These are phyloP conservation scores for Pyralis farinalis DNA, from an alignment of 2,888 invertebrate genomes.

Conservation along the genomic window DNA sequence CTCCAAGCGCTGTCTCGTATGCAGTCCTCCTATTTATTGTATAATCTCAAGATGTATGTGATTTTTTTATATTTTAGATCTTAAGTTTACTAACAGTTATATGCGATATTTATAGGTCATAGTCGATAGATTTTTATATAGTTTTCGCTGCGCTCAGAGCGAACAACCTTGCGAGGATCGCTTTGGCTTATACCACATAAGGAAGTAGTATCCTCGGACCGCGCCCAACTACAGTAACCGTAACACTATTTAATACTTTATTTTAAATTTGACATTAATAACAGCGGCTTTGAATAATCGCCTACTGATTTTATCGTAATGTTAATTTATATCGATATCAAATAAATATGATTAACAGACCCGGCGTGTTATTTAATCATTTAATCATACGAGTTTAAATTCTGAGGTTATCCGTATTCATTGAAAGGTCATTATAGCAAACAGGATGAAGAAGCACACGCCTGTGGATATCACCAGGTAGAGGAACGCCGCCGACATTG, in stretches of 20 bases:
- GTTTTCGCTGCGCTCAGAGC: conserved; percentile 11
- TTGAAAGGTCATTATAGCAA: conserved; percentile 19
- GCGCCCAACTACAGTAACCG: conserved; percentile 32
- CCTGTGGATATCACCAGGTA: conserved; percentile 24
- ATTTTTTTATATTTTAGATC: conserved; percentile 66
- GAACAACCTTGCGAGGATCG: conserved; percentile 46
- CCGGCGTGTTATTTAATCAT: conserved; percentile 26
- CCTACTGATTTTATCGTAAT: conserved; percentile 59
- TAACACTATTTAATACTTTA: conserved; percentile 26
- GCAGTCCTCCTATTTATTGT: conserved; percentile 69
- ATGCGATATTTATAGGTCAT: conserved; percentile 39
- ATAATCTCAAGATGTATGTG: conserved; percentile 74
- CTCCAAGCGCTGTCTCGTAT: conserved; percentile 67
- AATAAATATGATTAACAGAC: conserved; percentile 71
- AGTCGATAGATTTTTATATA: conserved; percentile 30
- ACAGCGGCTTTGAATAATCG: conserved; percentile 60
- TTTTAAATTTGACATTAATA: conserved; percentile 53
- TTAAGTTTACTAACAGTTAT: conserved; percentile 63
- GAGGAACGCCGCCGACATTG: conserved; percentile 31
- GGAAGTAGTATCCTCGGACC: conserved; percentile 57
- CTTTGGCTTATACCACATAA: conserved; percentile 72
- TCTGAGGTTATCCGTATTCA: conserved; percentile 5
- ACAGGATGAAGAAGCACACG: conserved; percentile 25
- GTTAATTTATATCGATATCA: conserved; percentile 65
- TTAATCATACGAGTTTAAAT: conserved; percentile 12